Evolutionary conservation across 64 coral and sea anemone species (phyloP), one percentile per base, ranked within the genome.

Genomic region (Dendrophyllia cribrosa): DNA sequence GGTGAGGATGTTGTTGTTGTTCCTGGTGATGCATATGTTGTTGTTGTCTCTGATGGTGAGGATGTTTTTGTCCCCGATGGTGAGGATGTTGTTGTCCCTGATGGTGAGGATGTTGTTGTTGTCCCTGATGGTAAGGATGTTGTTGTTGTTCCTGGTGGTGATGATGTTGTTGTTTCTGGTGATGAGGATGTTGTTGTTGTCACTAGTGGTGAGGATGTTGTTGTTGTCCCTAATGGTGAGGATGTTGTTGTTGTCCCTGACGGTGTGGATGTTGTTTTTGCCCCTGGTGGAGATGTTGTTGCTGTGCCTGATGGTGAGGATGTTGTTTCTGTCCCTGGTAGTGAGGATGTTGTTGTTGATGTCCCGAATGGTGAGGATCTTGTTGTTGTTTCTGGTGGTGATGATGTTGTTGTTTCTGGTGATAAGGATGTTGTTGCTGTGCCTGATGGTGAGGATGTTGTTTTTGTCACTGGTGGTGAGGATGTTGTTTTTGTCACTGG

Each of bases 301-400:
- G 59, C 43, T 60, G 78, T 23, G 34, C 8, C 66, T 51, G 70
- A 0, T 22, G 70, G 51, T 21, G 48, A 34, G 20, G 47, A 50
- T 19, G 64, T 76, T 50, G 43, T 59, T 26, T 17, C 21, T 51
- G 66, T 24, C 7, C 21, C 20, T 68, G 6, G 47, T 67, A 62
- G 5, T 53, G 56, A 74, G 6, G 72, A 51, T 17, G 43, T 70
- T 26, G 64, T 82, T 19, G 72, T 76, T 43, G 14, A 6, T 19
- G 59, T 11, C 14, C 8, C 21, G 75, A 55, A 15, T 53, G 51
- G 51, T 53, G 51, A 53, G 4, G 51, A 53, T 9, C 24, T 14
- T n/a, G 84, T 55, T 43, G 88, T 82, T 51, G 78, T 91, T 46
- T 4, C 6, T 61, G 81, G 44, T 95, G 47, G 25, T 55, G 12